Evolutionary conservation across 2,113 vertebrate species (phyloP).

Genomic region (Scatophagus argus): DNA sequence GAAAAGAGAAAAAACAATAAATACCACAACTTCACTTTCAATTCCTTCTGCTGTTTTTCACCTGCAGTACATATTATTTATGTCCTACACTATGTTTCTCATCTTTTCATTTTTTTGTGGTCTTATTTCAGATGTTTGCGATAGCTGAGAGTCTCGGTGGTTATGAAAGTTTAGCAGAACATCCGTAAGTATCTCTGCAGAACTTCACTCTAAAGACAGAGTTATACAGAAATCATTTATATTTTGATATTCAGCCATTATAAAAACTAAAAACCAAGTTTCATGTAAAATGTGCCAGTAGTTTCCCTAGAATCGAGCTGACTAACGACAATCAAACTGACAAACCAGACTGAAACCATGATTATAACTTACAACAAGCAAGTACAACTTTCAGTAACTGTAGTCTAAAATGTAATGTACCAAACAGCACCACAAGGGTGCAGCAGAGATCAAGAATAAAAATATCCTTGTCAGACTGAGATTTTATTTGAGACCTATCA

Average conservation of each 20-base stretch:
- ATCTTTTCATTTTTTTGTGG: constrained; percentile 5
- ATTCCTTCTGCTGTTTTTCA: no score
- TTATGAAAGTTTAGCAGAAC: constrained; percentile 95
- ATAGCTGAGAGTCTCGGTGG: constrained; percentile 95
- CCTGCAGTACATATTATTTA: background rate
- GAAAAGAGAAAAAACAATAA: background rate
- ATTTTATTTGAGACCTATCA: constrained; percentile 5
- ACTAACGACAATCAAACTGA: no score
- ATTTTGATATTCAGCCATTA: background rate
- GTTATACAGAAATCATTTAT: no score
- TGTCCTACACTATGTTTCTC: background rate
- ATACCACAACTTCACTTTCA: background rate
- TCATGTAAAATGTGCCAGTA: no score
- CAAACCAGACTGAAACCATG: no score
- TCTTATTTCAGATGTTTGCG: constrained; percentile 86
- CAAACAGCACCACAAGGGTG: constrained; percentile 41
- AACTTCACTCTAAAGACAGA: background rate
- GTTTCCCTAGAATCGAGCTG: no score
- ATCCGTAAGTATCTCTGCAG: constrained; percentile 89
- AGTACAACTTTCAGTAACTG: background rate
- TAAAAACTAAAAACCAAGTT: no score
- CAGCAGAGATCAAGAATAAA: constrained; percentile 52
- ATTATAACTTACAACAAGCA: background rate
- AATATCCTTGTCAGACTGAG: background rate
- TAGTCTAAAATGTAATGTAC: background rate